These are phyloP conservation scores for Drosophila hamatofila DNA, from an alignment of 2,888 invertebrate species.

Conservation along the genomic window DNA sequence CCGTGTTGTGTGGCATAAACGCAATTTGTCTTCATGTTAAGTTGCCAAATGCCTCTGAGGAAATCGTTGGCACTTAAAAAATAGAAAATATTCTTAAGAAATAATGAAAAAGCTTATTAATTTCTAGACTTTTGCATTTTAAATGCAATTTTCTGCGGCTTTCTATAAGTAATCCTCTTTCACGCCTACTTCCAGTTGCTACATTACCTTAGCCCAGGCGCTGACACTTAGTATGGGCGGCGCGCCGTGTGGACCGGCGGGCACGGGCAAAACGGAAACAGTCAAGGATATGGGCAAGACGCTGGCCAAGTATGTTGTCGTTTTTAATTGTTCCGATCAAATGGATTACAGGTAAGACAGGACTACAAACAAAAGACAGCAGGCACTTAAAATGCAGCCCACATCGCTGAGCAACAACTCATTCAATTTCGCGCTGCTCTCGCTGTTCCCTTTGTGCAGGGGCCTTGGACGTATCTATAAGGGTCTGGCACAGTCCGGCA, in stretches of 20 bases:
- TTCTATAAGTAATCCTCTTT: not conserved
- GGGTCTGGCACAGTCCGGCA: slow-evolving; percentile 97
- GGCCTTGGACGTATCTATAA: slow-evolving; percentile 98
- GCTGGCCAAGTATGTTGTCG: slow-evolving; percentile 97
- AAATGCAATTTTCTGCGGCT: slow-evolving; percentile 45
- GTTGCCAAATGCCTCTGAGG: slow-evolving; percentile 29
- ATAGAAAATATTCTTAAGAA: slow-evolving; percentile 14
- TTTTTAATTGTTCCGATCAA: slow-evolving; percentile 99
- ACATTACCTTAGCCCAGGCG: slow-evolving; percentile 98
- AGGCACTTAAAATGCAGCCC: slow-evolving; percentile 47
- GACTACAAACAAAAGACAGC: not conserved
- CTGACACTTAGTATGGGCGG: slow-evolving; percentile 98
- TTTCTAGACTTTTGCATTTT: slow-evolving; percentile 46
- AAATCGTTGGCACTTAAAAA: slow-evolving; percentile 25
- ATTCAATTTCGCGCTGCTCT: slow-evolving; percentile 35
- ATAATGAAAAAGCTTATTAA: slow-evolving; percentile 38
- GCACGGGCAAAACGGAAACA: slow-evolving; percentile 99
- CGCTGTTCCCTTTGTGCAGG: slow-evolving; percentile 85
- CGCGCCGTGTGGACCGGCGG: slow-evolving; percentile 98
- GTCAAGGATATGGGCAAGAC: slow-evolving; percentile 99
- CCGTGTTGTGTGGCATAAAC: slow-evolving; percentile 29
- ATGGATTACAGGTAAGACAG: slow-evolving; percentile 94
- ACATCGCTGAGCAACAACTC: slow-evolving; percentile 30
- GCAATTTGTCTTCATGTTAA: slow-evolving; percentile 39
- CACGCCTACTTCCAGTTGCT: slow-evolving; percentile 89